A percentile compares a stretch with the other conserved stretches of the same genome.
Evolutionary conservation across 92 coral and sea anemone genomes (phyloP).

Genomic region (Epizoanthus illoricatus): DNA sequence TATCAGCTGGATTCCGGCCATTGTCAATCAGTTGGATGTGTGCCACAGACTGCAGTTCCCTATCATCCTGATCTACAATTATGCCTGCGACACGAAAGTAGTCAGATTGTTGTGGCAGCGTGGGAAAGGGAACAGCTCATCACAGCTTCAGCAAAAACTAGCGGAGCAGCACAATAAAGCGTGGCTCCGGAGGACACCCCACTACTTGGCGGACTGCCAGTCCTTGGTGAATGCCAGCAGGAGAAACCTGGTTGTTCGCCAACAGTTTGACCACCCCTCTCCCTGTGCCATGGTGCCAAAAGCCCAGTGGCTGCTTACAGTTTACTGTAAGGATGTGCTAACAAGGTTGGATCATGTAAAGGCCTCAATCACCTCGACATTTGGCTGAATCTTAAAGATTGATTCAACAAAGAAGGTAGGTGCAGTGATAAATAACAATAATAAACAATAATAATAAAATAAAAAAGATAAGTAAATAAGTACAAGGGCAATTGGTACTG

Average conservation of each 20-base stretch:
- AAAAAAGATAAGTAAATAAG: too few species aligned
- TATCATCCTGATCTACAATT: conserved; percentile 51
- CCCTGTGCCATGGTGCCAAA: too few species aligned
- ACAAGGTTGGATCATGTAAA: neutral
- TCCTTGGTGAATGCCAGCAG: conserved; percentile 15
- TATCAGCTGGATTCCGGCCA: conserved; percentile 63
- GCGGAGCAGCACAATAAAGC: conserved; percentile 41
- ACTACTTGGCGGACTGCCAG: conserved; percentile 53
- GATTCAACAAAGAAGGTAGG: conserved; percentile 30
- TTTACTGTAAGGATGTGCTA: neutral
- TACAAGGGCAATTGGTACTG: too few species aligned
- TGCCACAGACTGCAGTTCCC: conserved; percentile 61
- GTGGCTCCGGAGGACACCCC: conserved; percentile 32
- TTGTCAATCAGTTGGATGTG: conserved; percentile 54
- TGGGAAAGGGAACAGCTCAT: conserved; percentile 34
- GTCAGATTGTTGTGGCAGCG: conserved; percentile 43
- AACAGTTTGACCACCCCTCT: too few species aligned
- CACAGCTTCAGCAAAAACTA: conserved; percentile 25
- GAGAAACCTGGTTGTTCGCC: too few species aligned
- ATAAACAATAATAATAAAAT: too few species aligned
- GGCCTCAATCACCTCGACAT: conserved; percentile 12
- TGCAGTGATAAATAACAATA: neutral
- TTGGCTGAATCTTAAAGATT: conserved; percentile 6
- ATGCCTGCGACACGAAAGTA: conserved; percentile 69
- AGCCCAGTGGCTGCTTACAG: neutral